Percentiles rank a stretch among this genome's conserved stretches.
These are phyloP conservation scores for Hassar affinis DNA, from an alignment of 2,113 vertebrate species.

Conservation along the genomic window DNA sequence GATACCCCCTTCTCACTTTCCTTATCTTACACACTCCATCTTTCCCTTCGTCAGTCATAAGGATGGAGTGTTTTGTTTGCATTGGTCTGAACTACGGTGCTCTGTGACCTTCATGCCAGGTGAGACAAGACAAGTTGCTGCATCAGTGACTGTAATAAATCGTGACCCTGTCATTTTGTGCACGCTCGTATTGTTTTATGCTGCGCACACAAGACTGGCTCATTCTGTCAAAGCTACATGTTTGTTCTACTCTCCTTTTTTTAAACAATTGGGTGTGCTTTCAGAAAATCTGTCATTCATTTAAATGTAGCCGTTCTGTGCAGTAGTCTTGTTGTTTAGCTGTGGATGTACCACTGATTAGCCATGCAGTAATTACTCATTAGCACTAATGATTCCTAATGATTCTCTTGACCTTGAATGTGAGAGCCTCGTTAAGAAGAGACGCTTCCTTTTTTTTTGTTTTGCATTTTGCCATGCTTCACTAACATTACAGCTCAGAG, in stretches of 20 bases:
- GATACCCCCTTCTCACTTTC: slow-evolving; percentile 46
- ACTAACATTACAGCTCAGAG: neutral
- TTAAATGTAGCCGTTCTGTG: neutral
- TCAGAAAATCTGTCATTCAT: too few relatives aligned
- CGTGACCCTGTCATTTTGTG: neutral
- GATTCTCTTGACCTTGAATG: slow-evolving; percentile 34
- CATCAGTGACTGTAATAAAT: neutral
- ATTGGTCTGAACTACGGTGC: slow-evolving; percentile 29
- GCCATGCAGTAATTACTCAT: neutral
- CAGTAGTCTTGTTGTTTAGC: neutral
- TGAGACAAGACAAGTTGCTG: neutral
- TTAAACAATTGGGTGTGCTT: neutral
- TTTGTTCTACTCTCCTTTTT: neutral
- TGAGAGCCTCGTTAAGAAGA: slow-evolving; percentile 11
- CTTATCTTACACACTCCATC: slow-evolving; percentile 51
- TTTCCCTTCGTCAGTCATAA: slow-evolving; percentile 11
- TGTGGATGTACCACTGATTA: slow-evolving; percentile 10
- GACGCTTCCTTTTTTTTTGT: neutral
- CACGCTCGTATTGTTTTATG: neutral
- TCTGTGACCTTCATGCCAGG: slow-evolving; percentile 20
- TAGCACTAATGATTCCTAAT: neutral
- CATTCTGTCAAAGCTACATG: neutral
- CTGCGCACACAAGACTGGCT: neutral
- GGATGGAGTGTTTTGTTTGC: slow-evolving; percentile 23
- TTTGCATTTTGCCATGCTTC: neutral